Evolutionary conservation across 2,888 invertebrate species (phyloP).

Genomic region (Tetragonisca angustula): DNA sequence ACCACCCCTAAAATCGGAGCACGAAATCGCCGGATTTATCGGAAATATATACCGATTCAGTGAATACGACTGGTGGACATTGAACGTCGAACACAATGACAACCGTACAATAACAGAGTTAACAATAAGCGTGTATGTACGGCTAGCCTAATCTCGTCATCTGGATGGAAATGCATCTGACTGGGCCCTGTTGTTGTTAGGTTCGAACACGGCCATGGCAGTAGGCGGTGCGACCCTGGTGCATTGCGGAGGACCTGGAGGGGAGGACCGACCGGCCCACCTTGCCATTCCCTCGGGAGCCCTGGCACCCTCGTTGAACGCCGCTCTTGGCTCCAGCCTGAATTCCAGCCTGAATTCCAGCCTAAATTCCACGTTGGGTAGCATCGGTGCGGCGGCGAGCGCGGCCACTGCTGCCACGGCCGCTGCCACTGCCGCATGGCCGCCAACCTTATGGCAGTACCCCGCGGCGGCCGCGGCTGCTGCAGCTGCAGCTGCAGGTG

Average conservation of each 20-base stretch:
- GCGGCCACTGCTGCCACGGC: constrained; percentile 85
- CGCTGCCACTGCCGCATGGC: constrained; percentile 83
- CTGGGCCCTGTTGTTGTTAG: constrained; percentile 81
- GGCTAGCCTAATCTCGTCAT: background rate
- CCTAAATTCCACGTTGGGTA: constrained; percentile 77
- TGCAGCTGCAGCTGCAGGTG: constrained; percentile 72
- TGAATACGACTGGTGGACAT: background rate
- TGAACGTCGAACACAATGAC: background rate
- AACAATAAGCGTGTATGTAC: background rate
- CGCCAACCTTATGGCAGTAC: constrained; percentile 90
- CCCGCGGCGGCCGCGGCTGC: constrained; percentile 81
- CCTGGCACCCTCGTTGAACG: constrained; percentile 83
- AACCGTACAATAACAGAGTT: background rate
- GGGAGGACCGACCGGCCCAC: constrained; percentile 85
- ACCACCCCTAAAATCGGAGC: background rate
- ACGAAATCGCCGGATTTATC: background rate
- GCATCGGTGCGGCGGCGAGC: constrained; percentile 85
- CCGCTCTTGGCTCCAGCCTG: constrained; percentile 82
- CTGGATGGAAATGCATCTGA: background rate
- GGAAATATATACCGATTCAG: background rate
- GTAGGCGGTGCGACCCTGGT: constrained; percentile 87
- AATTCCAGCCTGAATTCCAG: constrained; percentile 83
- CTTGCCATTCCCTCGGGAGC: constrained; percentile 84
- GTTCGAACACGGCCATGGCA: constrained; percentile 88
- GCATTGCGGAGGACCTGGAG: constrained; percentile 88